Evolutionary conservation across 2,888 invertebrate species (phyloP), one percentile per base, ranked within the genome.

Genomic region (Megamerina dolium): DNA sequence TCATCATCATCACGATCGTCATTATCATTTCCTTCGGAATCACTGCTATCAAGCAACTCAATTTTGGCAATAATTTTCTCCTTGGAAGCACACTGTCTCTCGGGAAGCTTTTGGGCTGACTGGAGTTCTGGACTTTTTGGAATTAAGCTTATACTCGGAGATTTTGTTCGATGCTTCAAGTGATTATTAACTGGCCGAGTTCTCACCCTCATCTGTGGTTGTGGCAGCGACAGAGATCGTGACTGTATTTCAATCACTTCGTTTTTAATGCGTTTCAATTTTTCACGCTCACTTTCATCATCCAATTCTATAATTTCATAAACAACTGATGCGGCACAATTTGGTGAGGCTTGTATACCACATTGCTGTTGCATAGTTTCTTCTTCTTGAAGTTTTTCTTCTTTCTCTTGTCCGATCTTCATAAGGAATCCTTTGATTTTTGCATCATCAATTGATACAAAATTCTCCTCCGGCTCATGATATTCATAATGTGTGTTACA

Each of bases 371-470:
- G 32, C 32, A 20, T 18, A 30, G 26, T 9, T 17, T 26, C 33
- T 21, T 13, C 4, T 5, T 17, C 29, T 9, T 20, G 27, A 1
- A 33, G 27, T 10, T 21, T 23, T 19, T 27, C 32, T 12, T 34
- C 27, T 18, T 43, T 41, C 16, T 55, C 49, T 13, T 49, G 45
- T 1, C 64, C 63, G 37, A 70, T 59, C 37, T 60, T 59, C 39
- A 64, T 48, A 2, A 70, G 54, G 41, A 66, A 54, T 6, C 61
- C 56, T 21, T 66, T 63, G 12, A 68, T 63, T 48, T 70, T 70
- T 12, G 57, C 61, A 54, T 70, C 69, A 45, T 70, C 69, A 13
- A 70, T 67, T 5, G 69, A 70, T 2, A 70, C 64, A 45, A 68
- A 70, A 49, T 69, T 69, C 51, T 70, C 70, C 20, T 64, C 63